Base-by-base conservation (phyloP, 2,113 vertebrate species). In the Natator depressus region DNA sequence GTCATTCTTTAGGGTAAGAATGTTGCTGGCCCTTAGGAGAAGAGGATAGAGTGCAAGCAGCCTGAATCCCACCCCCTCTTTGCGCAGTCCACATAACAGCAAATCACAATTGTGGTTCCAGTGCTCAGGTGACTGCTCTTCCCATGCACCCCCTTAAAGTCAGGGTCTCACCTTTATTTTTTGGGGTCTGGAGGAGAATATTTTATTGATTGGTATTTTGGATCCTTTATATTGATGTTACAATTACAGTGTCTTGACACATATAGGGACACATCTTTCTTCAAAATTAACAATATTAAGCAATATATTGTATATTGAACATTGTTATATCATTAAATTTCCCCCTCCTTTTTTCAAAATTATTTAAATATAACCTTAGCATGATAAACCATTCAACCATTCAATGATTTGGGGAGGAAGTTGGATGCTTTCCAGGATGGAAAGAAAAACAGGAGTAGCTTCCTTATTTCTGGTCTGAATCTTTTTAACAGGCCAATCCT, bases 1-100 rank as follows among this genome's bases (percentile, higher is more conserved):
- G 20, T 12, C 0, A 86, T 72, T 80, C 12, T 0, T 0, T 91
- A 87, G 50, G 14, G 5, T 22, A 53, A 85, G 19, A 0, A 0
- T 75, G 9, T 89, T 92, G n/a, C 46, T 93, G 35, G 86, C 53
- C 25, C 42, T 27, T 22, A 87, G 49, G n/a, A 96, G 13, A 13
- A 12, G 10, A 25, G 42, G 2, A n/a, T 50, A 93, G 93, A 86
- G 2, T 75, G 20, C n/a, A 75, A 65, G 31, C 20, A 42, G 69
- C 22, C 10, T 1, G 1, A 75, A 10, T 42, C 69, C 69, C 69
- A 22, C 4, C n/a, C 3, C 55, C 75, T 1, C 11, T 83, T 54
- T 59, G 9, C 35, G n/a, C 2, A 1, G 31, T 9, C 82, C 46
- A 90, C 53, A 54, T 90, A 81, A 55, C 46, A 83, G 69, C 6